Evolutionary conservation across 1,140 invertebrate genomes (phyloP).

Genomic region (Amyelois transitella): DNA sequence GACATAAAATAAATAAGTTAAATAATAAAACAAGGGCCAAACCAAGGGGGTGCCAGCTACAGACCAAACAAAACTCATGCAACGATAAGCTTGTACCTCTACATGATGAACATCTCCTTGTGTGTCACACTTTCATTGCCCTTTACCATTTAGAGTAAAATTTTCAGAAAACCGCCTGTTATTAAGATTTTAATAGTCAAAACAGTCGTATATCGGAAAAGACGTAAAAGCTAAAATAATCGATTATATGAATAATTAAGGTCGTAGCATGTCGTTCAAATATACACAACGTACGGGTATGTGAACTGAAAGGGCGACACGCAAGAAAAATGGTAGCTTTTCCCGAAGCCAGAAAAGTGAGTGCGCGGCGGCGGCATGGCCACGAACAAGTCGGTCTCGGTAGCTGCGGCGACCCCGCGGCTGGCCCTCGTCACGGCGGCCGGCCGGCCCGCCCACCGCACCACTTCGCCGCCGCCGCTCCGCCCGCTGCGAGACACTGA

Average conservation of each 20-base stretch:
- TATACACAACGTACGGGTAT: constrained; percentile 66
- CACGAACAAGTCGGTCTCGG: constrained; percentile 63
- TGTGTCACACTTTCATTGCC: constrained; percentile 17
- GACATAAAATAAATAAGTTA: constrained; percentile 33
- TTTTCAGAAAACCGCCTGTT: background rate
- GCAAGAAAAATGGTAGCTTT: constrained; percentile 73
- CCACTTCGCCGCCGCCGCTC: constrained; percentile 46
- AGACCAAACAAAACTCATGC: constrained; percentile 65
- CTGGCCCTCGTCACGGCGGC: constrained; percentile 68
- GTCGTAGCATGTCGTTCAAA: constrained; percentile 29
- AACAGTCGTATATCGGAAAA: constrained; percentile 9
- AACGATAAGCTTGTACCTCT: constrained; percentile 51
- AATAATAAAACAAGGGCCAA: constrained; percentile 67
- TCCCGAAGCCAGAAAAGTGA: constrained; percentile 67
- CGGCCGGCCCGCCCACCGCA: constrained; percentile 59
- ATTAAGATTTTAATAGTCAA: background rate
- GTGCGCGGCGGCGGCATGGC: constrained; percentile 63
- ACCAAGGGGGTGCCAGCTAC: constrained; percentile 72
- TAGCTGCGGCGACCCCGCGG: constrained; percentile 57
- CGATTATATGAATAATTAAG: background rate
- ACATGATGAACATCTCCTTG: constrained; percentile 47
- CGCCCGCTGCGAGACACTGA: constrained; percentile 19
- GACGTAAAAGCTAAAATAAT: constrained; percentile 17
- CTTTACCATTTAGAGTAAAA: background rate
- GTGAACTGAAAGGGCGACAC: constrained; percentile 73